Percentiles rank a stretch among this genome's conserved stretches.
phyloP scores from a whole-genome alignment of 1,140 invertebrate species.

The Ladona fulva region DNA sequence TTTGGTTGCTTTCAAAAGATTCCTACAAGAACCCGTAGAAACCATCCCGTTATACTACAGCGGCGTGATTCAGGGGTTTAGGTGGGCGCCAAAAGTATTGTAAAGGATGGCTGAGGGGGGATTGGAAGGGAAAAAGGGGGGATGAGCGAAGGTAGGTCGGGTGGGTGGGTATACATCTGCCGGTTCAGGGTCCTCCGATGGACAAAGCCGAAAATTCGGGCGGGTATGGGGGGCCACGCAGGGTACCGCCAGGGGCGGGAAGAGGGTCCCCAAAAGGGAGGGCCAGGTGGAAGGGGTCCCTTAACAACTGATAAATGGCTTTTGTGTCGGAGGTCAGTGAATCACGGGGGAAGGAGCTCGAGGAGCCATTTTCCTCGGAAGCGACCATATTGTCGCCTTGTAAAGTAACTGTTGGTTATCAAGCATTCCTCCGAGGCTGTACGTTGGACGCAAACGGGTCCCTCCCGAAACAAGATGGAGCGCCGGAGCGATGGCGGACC shows the following conservation, averaged over 20 bases:
- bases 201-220: background rate
- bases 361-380: background rate
- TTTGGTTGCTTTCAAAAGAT: too few relatives aligned
- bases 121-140: background rate
- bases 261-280: background rate
- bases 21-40: too few relatives aligned
- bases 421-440: too few relatives aligned
- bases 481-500: too few relatives aligned
- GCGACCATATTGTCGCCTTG: too few relatives aligned
- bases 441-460: too few relatives aligned
- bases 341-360: background rate
- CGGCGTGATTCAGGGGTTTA: background rate
- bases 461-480: too few relatives aligned
- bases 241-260: background rate
- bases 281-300: background rate
- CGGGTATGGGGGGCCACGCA: background rate
- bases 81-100: background rate
- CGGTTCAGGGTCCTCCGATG: background rate
- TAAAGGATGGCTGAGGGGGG: background rate
- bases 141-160: background rate
- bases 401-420: too few relatives aligned
- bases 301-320: constrained; percentile 2
- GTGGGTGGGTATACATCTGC: background rate
- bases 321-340: constrained; percentile 3
- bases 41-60: too few relatives aligned